Evolutionary conservation across 2,113 vertebrate species (phyloP).

Genomic region (Nymphicus hollandicus): DNA sequence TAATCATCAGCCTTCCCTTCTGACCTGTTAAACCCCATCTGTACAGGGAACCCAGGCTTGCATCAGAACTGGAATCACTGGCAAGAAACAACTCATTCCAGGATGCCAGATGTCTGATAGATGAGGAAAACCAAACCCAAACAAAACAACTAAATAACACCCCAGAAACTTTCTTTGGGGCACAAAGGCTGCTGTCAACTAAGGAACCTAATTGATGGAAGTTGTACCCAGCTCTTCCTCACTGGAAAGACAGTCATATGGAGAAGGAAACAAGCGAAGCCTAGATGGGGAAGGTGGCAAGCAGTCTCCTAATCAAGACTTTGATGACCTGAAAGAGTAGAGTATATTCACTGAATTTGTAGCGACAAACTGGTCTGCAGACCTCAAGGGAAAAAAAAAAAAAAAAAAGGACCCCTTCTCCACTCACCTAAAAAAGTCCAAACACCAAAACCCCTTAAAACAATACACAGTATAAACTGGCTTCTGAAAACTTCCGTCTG

Average conservation of each 20-base stretch:
- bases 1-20: background rate
- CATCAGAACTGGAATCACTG: background rate
- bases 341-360: background rate
- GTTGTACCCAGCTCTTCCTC: background rate
- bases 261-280: background rate
- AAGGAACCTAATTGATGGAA: background rate
- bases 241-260: background rate
- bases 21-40: background rate
- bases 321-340: background rate
- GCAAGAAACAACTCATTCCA: background rate
- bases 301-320: background rate
- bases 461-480: background rate
- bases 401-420: background rate
- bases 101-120: background rate
- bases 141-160: background rate
- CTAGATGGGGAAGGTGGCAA: background rate
- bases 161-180: background rate
- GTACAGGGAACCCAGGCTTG: background rate
- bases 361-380: background rate
- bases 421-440: background rate
- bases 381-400: background rate
- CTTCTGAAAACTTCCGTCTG: background rate
- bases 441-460: background rate
- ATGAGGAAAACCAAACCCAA: accelerated
- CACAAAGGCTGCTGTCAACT: background rate